phyloP scores from a whole-genome alignment of 2,888 invertebrate genomes.

The Dicycla oo region DNA sequence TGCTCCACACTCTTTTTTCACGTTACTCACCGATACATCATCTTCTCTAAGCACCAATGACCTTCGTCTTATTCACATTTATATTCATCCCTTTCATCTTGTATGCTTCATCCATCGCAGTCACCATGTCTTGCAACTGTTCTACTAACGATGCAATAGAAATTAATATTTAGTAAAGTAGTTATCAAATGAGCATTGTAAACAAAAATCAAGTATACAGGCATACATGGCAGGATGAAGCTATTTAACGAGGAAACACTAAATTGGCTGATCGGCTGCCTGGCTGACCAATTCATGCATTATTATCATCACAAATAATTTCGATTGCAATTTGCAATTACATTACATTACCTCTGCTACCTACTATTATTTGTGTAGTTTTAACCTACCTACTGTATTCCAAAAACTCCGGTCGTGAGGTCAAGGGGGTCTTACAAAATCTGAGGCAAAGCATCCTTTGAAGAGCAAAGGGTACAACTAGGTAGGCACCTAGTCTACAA shows the following conservation, averaged over 20 bases:
- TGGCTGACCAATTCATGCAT: slow-evolving; percentile 10
- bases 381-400: slow-evolving; percentile 14
- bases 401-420: slow-evolving; percentile 30
- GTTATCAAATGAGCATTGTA: slow-evolving; percentile 8
- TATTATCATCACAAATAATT: slow-evolving; percentile 50
- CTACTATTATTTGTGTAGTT: slow-evolving; percentile 36
- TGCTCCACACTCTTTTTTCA: too few relatives aligned
- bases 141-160: too few relatives aligned
- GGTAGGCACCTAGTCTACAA: not conserved
- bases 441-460: too few relatives aligned
- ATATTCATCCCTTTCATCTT: too few relatives aligned
- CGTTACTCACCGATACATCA: too few relatives aligned
- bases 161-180: too few relatives aligned
- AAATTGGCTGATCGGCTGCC: slow-evolving; percentile 24
- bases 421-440: slow-evolving; percentile 24
- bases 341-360: slow-evolving; percentile 34
- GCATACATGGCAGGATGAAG: slow-evolving; percentile 33
- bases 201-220: not conserved
- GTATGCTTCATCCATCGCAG: too few relatives aligned
- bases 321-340: slow-evolving; percentile 45
- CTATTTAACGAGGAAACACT: slow-evolving; percentile 41
- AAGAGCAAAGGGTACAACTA: not conserved
- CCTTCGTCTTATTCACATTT: too few relatives aligned
- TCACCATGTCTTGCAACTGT: too few relatives aligned
- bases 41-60: too few relatives aligned